A percentile compares a stretch with the other conserved stretches of the same genome.
These are phyloP conservation scores for Porites evermanni DNA, from an alignment of 92 coral and sea anemone genomes.

Conservation along the genomic window DNA sequence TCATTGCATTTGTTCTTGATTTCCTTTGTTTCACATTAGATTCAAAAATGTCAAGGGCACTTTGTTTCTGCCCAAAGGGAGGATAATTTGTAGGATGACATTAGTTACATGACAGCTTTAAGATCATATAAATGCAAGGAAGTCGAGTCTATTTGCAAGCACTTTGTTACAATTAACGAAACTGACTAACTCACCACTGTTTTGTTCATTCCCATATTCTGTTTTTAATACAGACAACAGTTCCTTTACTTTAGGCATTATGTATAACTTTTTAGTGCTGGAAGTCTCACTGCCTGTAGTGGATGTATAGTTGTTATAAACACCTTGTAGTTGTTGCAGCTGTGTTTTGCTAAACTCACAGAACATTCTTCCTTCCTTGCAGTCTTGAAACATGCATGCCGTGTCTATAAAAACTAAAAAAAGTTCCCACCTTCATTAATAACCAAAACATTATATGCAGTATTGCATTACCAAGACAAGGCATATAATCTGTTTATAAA, in stretches of 20 bases:
- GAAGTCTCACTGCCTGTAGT: constrained; percentile 25
- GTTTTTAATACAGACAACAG: constrained; percentile 69
- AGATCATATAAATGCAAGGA: no score
- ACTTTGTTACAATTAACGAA: background rate
- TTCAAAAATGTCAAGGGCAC: no score
- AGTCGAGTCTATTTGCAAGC: no score
- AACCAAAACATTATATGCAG: no score
- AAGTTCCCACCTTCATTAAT: no score
- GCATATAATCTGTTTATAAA: no score
- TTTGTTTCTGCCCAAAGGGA: no score
- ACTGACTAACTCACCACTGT: constrained; percentile 15
- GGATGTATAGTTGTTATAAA: constrained; percentile 65
- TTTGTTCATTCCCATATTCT: constrained; percentile 20
- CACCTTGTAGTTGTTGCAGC: constrained; percentile 71
- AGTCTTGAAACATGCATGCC: constrained; percentile 48
- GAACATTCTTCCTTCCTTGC: constrained; percentile 43
- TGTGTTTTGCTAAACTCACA: constrained; percentile 70
- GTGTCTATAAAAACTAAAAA: constrained; percentile 32
- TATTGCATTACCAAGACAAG: no score
- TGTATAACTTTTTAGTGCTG: constrained; percentile 38
- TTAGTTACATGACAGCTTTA: background rate
- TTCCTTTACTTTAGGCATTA: constrained; percentile 80
- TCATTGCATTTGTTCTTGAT: no score
- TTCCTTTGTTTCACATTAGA: no score
- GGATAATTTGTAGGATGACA: no score